Percentiles rank a stretch among this genome's conserved stretches.
Evolutionary conservation across 37 sponge, comb jelly and placozoan species (phyloP).

Genomic region (Chondrosia reniformis): DNA sequence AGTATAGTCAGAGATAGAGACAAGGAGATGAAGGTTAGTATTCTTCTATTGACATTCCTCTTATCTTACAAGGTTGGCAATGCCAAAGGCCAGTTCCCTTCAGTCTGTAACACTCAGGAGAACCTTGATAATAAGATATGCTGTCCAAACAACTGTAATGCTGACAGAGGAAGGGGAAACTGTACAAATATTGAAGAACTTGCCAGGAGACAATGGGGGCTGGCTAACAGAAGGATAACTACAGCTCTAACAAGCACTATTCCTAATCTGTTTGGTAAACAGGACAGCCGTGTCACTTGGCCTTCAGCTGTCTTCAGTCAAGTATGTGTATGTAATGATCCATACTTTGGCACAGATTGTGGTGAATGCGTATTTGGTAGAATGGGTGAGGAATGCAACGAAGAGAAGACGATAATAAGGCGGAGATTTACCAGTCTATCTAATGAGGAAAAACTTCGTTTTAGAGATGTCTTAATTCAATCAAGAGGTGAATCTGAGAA

Average conservation of each 20-base stretch:
- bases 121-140: neutral
- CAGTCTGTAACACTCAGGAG: neutral
- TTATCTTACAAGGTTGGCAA: too few species aligned
- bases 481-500: neutral
- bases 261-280: neutral
- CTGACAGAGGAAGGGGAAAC: neutral
- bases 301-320: neutral
- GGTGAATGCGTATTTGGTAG: slow-evolving; percentile 1
- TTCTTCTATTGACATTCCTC: too few species aligned
- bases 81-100: neutral
- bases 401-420: neutral
- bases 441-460: neutral
- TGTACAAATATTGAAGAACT: neutral
- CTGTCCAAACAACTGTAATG: neutral
- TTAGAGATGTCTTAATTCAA: neutral
- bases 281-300: neutral
- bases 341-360: neutral
- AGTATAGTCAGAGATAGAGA: too few species aligned
- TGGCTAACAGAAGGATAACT: too few species aligned
- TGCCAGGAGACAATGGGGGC: neutral
- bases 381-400: neutral
- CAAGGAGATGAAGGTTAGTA: too few species aligned
- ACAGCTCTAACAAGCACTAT: too few species aligned
- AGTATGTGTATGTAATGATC: neutral
- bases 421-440: neutral